Evolutionary conservation across 2,888 invertebrate species (phyloP).

Genomic region (Drosophila limbata): DNA sequence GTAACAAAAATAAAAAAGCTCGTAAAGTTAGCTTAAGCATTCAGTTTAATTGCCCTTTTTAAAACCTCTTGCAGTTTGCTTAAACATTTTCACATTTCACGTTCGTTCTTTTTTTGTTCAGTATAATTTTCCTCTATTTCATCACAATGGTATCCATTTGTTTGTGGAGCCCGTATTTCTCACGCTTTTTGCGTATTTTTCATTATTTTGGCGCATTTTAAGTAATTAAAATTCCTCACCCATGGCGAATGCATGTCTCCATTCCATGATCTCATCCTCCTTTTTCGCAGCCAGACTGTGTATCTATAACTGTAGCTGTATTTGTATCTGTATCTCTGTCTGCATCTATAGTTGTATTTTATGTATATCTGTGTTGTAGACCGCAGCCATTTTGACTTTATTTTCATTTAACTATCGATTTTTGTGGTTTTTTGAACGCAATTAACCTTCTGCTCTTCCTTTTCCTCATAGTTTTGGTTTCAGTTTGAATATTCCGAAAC

Average conservation of each 20-base stretch:
- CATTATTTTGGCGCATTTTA: slow-evolving; percentile 58
- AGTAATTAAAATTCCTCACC: slow-evolving; percentile 72
- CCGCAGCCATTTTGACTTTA: slow-evolving; percentile 59
- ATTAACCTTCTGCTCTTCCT: slow-evolving; percentile 54
- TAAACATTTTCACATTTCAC: slow-evolving; percentile 37
- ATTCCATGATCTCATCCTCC: background rate
- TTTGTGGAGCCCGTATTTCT: slow-evolving; percentile 19
- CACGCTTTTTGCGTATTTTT: slow-evolving; percentile 44
- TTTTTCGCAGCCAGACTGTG: slow-evolving; percentile 1
- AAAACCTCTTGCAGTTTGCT: slow-evolving; percentile 51
- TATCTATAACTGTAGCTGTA: slow-evolving; percentile 10
- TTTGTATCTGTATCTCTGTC: slow-evolving; percentile 12
- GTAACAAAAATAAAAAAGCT: slow-evolving; percentile 12
- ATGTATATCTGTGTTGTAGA: slow-evolving; percentile 43
- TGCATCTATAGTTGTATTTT: slow-evolving; percentile 19
- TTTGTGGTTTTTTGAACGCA: slow-evolving; percentile 68
- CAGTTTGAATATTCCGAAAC: slow-evolving; percentile 42
- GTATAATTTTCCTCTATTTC: slow-evolving; percentile 42
- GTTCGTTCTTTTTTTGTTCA: slow-evolving; percentile 10
- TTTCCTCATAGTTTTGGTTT: slow-evolving; percentile 14
- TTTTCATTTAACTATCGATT: slow-evolving; percentile 69
- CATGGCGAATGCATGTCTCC: slow-evolving; percentile 37
- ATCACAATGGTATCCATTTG: background rate
- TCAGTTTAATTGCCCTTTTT: slow-evolving; percentile 67
- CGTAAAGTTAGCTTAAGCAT: slow-evolving; percentile 56